These are phyloP conservation scores for Gymnogyps californianus DNA, from an alignment of 2,113 vertebrate species.

Conservation along the genomic window DNA sequence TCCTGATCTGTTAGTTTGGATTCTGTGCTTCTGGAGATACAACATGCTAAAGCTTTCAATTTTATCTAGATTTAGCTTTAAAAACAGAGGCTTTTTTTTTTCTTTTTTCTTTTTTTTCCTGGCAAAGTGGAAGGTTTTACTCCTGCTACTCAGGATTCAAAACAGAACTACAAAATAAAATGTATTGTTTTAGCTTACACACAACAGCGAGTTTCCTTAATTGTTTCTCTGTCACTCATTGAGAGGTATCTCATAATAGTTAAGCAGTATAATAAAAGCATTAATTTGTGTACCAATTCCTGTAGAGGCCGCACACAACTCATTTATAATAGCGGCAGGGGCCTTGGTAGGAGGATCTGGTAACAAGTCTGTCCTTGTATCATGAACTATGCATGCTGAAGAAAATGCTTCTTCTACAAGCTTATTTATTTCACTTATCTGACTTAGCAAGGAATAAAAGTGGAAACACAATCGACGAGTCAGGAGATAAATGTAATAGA, in stretches of 20 bases:
- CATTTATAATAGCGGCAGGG: background rate
- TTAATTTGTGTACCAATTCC: background rate
- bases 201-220: background rate
- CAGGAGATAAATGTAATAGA: background rate
- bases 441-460: background rate
- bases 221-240: background rate
- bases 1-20: background rate
- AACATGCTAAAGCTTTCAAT: background rate
- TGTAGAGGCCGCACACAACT: conserved; percentile 23
- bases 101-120: too few relatives aligned
- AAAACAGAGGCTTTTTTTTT: background rate
- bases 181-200: background rate
- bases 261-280: background rate
- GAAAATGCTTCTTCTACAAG: background rate
- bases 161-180: background rate
- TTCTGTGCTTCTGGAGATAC: background rate
- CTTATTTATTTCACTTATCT: background rate
- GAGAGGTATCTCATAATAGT: background rate
- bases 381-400: background rate
- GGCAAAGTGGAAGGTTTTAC: background rate
- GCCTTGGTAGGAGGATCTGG: background rate
- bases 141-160: background rate
- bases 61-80: background rate
- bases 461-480: background rate
- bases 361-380: background rate